A percentile compares a stretch with the other conserved stretches of the same genome.
phyloP scores from a whole-genome alignment of 2,797 vertebrate species.

The Dromococcyx pavoninus region DNA sequence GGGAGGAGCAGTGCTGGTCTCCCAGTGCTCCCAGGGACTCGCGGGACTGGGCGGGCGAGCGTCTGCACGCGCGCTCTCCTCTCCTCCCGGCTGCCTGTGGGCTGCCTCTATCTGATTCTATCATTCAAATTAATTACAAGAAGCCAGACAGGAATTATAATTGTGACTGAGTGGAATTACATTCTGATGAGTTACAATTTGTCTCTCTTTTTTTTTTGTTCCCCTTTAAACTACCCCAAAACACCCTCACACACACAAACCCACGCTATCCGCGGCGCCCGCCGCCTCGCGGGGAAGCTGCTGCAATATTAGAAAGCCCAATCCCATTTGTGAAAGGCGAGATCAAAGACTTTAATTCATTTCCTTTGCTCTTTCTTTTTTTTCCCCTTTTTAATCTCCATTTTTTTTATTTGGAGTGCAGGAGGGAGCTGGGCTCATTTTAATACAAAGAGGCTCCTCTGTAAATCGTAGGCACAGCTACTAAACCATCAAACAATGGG shows the following conservation, averaged over 20 bases:
- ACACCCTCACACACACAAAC: neutral
- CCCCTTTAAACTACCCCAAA: neutral
- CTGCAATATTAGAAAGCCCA: neutral
- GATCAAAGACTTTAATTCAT: constrained; percentile 57
- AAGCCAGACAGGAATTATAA: constrained; percentile 28
- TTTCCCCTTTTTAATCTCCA: neutral
- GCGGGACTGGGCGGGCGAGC: accelerated
- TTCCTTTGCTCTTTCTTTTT: neutral
- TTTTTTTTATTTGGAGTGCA: neutral
- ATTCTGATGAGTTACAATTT: constrained; percentile 33
- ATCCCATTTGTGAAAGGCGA: neutral
- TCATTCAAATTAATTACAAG: constrained; percentile 39
- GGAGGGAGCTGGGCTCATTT: constrained; percentile 13
- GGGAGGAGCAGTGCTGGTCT: neutral
- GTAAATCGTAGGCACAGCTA: constrained; percentile 36
- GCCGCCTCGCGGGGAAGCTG: neutral
- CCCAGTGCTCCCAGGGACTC: accelerated
- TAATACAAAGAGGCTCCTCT: constrained; percentile 43
- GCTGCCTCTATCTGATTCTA: neutral
- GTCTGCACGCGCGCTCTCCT: neutral
- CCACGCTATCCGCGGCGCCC: neutral
- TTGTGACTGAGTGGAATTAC: constrained; percentile 33
- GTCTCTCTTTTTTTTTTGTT: neutral
- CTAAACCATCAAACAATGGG: constrained; percentile 68
- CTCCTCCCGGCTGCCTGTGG: neutral